These are phyloP conservation scores for Struthidea cinerea DNA, from an alignment of 2,113 vertebrate genomes.

Conservation along the genomic window DNA sequence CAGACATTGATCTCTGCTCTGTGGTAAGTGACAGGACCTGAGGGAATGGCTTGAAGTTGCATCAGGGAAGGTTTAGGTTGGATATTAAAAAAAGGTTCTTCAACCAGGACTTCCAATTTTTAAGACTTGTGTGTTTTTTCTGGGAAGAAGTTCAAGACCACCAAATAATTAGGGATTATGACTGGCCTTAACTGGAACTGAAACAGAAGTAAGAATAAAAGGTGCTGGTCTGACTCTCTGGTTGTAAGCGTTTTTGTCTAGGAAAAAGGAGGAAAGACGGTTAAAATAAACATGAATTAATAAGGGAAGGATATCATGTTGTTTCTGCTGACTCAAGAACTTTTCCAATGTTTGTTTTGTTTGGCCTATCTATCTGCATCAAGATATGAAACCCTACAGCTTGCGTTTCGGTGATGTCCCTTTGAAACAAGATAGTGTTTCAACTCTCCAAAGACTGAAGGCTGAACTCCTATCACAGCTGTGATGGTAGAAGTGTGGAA, in stretches of 20 bases:
- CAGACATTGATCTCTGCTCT: neutral
- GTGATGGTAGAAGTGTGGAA: neutral
- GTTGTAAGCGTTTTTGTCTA: neutral
- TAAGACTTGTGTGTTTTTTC: neutral
- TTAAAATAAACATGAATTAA: conserved; percentile 35
- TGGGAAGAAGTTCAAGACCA: neutral
- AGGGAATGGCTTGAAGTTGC: neutral
- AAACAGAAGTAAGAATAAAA: neutral
- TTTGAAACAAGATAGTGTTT: conserved; percentile 18
- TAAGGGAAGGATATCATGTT: neutral
- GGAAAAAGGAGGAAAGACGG: neutral
- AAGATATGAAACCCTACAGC: neutral
- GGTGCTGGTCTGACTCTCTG: neutral
- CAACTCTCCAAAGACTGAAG: neutral
- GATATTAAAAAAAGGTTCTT: neutral
- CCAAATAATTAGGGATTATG: neutral
- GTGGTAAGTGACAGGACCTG: neutral
- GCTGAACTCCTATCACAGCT: neutral
- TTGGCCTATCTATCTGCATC: conserved; percentile 6
- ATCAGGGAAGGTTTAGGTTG: neutral
- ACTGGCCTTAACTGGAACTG: neutral
- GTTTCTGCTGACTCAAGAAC: conserved; percentile 34
- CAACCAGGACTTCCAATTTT: neutral
- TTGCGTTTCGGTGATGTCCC: neutral
- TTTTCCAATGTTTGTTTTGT: conserved; percentile 19